Percentiles rank a stretch among this genome's conserved stretches.
Evolutionary conservation across 92 coral and sea anemone species (phyloP).

Genomic region (Palythoa grandis): DNA sequence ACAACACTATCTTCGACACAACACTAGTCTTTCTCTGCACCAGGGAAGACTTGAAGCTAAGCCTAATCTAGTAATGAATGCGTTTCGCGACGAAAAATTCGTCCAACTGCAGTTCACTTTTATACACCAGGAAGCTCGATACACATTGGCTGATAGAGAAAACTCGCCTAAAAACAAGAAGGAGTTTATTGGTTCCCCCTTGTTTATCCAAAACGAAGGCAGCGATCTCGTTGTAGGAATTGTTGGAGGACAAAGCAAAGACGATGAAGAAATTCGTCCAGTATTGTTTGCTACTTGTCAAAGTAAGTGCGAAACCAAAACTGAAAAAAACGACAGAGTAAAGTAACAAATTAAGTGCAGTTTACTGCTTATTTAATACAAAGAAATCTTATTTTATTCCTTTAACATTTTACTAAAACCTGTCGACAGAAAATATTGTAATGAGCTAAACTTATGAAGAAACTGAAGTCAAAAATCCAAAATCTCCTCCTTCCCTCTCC

Average conservation of each 20-base stretch:
- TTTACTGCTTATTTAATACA: too few species aligned
- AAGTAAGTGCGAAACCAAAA: neutral
- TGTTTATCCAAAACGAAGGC: neutral
- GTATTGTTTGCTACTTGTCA: conserved; percentile 1
- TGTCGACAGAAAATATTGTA: too few species aligned
- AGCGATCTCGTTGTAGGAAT: conserved; percentile 5
- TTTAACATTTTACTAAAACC: too few species aligned
- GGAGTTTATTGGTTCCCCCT: conserved; percentile 7
- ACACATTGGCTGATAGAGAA: neutral
- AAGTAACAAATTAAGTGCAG: too few species aligned
- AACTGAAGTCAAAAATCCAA: too few species aligned
- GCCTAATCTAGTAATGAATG: neutral
- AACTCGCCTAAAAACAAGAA: neutral
- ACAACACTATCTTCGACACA: conserved; percentile 3
- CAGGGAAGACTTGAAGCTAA: neutral
- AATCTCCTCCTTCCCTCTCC: too few species aligned
- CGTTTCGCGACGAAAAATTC: neutral
- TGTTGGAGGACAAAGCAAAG: neutral
- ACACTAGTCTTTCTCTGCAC: neutral
- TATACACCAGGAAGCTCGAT: neutral
- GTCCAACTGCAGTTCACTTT: neutral
- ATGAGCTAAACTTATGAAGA: too few species aligned
- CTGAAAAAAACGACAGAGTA: too few species aligned
- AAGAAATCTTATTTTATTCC: too few species aligned
- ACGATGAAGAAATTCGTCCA: neutral